phyloP scores from a whole-genome alignment of 2,888 invertebrate genomes.

The Ennomos fuscantarius region DNA sequence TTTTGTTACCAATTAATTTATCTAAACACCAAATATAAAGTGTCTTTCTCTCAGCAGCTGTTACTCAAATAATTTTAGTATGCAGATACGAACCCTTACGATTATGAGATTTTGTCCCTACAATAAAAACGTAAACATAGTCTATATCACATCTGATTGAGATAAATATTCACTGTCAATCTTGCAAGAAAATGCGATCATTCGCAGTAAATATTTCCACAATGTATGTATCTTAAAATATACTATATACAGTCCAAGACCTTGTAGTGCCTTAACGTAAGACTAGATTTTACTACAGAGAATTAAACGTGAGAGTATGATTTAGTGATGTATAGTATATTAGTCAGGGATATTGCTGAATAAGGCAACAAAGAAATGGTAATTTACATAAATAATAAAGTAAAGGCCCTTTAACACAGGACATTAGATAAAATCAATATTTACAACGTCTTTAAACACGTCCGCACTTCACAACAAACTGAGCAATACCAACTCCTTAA shows the following conservation, averaged over 20 bases:
- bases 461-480: conserved; percentile 43
- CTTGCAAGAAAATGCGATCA: conserved; percentile 47
- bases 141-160: conserved; percentile 80
- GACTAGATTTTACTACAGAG: conserved; percentile 83
- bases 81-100: conserved; percentile 55
- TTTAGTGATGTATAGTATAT: conserved; percentile 54
- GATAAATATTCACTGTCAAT: conserved; percentile 69
- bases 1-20: conserved; percentile 39
- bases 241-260: conserved; percentile 79
- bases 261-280: conserved; percentile 79
- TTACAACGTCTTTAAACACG: conserved; percentile 58
- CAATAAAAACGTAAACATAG: conserved; percentile 61
- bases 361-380: conserved; percentile 60
- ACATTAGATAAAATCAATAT: conserved; percentile 43
- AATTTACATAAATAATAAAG: conserved; percentile 51
- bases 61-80: conserved; percentile 51
- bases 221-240: conserved; percentile 69
- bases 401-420: conserved; percentile 46
- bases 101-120: conserved; percentile 75
- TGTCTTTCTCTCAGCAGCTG: conserved; percentile 67
- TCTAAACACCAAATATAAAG: conserved; percentile 57
- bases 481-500: conserved; percentile 36
- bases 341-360: conserved; percentile 49
- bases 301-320: conserved; percentile 67
- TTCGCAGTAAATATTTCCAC: conserved; percentile 69